Conservation (phyloP, 2,797 vertebrate species). For the Chelon labrosus region DNA sequence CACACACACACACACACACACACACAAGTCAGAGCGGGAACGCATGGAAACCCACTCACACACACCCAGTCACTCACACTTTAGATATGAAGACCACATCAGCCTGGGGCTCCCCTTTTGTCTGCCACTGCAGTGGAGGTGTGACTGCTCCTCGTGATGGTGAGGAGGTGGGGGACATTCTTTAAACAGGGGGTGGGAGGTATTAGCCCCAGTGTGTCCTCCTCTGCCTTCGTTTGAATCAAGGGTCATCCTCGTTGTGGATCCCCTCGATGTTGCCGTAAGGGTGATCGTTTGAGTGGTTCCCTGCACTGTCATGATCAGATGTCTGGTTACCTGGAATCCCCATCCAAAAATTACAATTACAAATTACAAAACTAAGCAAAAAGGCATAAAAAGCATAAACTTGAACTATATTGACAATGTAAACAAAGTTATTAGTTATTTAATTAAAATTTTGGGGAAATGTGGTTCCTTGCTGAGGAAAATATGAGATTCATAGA, state of each 20-base stretch:
- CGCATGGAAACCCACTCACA: constrained; percentile 16
- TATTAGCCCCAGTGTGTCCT: constrained; percentile 32
- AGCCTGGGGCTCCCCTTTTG: constrained; percentile 71
- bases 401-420: neutral
- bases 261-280: constrained; percentile 48
- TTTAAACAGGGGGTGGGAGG: constrained; percentile 43
- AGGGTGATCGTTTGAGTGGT: neutral
- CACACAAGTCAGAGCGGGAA: constrained; percentile 1
- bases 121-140: constrained; percentile 66
- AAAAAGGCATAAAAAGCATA: neutral
- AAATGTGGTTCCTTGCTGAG: no score
- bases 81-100: constrained; percentile 63
- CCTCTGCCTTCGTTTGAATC: constrained; percentile 31
- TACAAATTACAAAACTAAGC: neutral
- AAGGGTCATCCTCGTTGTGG: constrained; percentile 30
- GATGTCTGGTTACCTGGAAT: neutral
- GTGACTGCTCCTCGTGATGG: constrained; percentile 56
- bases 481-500: no score
- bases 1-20: constrained; percentile 26
- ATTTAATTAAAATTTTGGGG: no score
- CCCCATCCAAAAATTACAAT: neutral
- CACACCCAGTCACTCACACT: neutral
- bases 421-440: no score
- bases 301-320: neutral
- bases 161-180: constrained; percentile 75